Evolutionary conservation across 2,888 invertebrate genomes (phyloP).

Genomic region (Acheta domesticus): DNA sequence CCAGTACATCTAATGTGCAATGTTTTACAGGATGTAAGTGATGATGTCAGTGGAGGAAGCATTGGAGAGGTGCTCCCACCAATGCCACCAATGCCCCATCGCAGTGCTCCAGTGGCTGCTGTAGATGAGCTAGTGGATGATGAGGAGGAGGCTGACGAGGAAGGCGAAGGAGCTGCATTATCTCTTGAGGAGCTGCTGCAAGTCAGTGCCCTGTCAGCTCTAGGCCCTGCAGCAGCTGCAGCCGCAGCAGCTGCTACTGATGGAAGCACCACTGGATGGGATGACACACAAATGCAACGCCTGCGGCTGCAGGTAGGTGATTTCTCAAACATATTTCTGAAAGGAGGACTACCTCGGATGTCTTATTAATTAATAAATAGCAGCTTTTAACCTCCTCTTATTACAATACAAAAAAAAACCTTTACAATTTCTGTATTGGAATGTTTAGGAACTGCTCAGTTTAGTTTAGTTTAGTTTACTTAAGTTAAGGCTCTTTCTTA

Average conservation of each 20-base stretch:
- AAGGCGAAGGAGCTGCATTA: constrained; percentile 53
- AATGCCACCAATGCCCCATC: constrained; percentile 35
- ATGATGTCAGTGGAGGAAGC: constrained; percentile 52
- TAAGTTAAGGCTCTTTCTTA: too few relatives aligned
- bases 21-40: constrained; percentile 45
- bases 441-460: background rate
- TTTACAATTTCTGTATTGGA: background rate
- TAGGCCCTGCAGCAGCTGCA: background rate
- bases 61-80: constrained; percentile 57
- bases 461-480: too few relatives aligned
- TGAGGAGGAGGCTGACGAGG: constrained; percentile 42
- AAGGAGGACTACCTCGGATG: too few relatives aligned
- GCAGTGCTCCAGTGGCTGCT: constrained; percentile 24
- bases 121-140: constrained; percentile 33
- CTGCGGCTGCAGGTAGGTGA: constrained; percentile 47
- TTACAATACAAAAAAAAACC: too few relatives aligned
- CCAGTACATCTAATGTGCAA: too few relatives aligned
- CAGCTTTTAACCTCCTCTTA: too few relatives aligned
- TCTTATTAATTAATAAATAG: too few relatives aligned
- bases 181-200: constrained; percentile 69
- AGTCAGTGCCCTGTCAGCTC: constrained; percentile 61
- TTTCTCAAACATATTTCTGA: background rate
- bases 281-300: constrained; percentile 66
- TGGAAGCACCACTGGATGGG: constrained; percentile 54
- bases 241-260: constrained; percentile 44